Conservation (phyloP, 1,140 invertebrate genomes). For the Frieseomelitta varia region DNA sequence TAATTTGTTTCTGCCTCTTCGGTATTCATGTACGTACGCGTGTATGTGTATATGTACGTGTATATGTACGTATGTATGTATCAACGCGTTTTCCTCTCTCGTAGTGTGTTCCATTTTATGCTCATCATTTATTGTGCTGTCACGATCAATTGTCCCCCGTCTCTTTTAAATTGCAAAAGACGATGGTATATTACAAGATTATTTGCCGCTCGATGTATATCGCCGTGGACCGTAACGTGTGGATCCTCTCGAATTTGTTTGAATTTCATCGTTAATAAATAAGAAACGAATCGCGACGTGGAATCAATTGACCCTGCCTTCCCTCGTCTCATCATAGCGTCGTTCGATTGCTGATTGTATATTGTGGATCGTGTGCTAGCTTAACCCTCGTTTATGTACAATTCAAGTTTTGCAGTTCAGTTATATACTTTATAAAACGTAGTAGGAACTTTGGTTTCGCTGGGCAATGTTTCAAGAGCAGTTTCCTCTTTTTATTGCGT, state of each 20-base stretch:
- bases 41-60: background rate
- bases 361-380: slow-evolving; percentile 77
- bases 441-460: slow-evolving; percentile 83
- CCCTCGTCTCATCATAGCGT: slow-evolving; percentile 59
- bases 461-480: slow-evolving; percentile 81
- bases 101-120: slow-evolving; percentile 26
- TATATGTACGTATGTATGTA: slow-evolving; percentile 18
- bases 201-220: background rate
- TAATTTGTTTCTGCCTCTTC: background rate
- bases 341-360: slow-evolving; percentile 79
- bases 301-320: slow-evolving; percentile 73
- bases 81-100: slow-evolving; percentile 13
- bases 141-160: slow-evolving; percentile 72
- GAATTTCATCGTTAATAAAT: slow-evolving; percentile 5
- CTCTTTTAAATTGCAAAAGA: slow-evolving; percentile 35
- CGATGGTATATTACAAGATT: slow-evolving; percentile 34
- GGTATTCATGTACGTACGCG: background rate
- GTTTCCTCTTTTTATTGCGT: slow-evolving; percentile 74
- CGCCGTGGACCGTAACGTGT: background rate
- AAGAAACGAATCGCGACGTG: slow-evolving; percentile 38
- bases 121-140: slow-evolving; percentile 72
- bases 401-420: slow-evolving; percentile 80
- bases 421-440: slow-evolving; percentile 81
- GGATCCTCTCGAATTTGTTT: background rate
- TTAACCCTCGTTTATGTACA: slow-evolving; percentile 80